Percentiles rank a stretch among this genome's conserved stretches.
These are phyloP conservation scores for Rhinoraja longicauda DNA, from an alignment of 2,797 vertebrate genomes.

Conservation along the genomic window DNA sequence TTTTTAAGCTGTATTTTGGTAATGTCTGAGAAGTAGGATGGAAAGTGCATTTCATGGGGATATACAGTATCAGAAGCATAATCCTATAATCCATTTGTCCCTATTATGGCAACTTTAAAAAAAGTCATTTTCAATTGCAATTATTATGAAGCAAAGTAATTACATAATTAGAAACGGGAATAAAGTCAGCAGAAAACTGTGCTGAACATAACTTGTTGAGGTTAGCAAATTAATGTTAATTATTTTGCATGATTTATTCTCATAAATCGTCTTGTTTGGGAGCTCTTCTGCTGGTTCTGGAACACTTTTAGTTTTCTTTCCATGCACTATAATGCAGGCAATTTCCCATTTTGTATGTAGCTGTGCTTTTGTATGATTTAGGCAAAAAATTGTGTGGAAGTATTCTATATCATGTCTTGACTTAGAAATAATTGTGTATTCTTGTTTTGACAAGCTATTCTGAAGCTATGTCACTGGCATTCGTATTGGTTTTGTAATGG, in stretches of 20 bases:
- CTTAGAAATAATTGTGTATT: not conserved
- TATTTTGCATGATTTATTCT: not conserved
- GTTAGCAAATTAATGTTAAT: not conserved
- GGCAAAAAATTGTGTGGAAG: not conserved
- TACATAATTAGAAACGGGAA: not conserved
- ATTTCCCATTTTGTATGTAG: not conserved
- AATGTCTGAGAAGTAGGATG: not conserved
- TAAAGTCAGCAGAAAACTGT: not conserved
- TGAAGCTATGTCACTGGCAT: not conserved
- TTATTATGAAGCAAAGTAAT: not conserved
- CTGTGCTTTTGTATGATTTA: not conserved
- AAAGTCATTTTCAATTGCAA: not conserved
- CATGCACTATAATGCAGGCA: not conserved
- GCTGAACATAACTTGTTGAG: not conserved
- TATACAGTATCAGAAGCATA: not conserved
- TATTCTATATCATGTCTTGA: not conserved
- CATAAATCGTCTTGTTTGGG: not conserved
- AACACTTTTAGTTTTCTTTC: not conserved
- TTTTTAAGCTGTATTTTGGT: not conserved
- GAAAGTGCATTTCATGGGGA: not conserved
- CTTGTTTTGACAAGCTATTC: not conserved
- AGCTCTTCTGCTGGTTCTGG: not conserved
- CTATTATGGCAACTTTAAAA: not conserved
- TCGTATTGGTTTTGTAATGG: too few species aligned
- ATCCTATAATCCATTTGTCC: not conserved